Evolutionary conservation across 2,797 vertebrate genomes (phyloP).

Genomic region (Phalanger gymnotis): DNA sequence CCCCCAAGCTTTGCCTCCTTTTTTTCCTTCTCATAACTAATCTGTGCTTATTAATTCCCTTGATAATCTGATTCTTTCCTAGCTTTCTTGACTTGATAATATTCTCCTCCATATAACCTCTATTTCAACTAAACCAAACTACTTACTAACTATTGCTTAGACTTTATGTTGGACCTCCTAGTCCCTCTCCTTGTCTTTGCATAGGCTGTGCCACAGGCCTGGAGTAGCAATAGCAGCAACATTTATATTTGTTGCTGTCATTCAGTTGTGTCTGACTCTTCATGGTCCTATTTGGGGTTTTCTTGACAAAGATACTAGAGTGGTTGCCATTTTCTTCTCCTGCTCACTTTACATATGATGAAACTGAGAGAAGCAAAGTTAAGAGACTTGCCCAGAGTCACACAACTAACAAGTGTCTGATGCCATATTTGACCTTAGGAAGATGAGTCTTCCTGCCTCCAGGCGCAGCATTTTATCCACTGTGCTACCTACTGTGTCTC

Average conservation of each 20-base stretch:
- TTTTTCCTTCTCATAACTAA: background rate
- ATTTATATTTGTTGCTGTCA: background rate
- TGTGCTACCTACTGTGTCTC: background rate
- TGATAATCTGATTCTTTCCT: background rate
- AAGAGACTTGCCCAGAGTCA: background rate
- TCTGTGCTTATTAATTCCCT: background rate
- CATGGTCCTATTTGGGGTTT: background rate
- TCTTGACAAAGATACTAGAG: background rate
- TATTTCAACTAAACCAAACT: background rate
- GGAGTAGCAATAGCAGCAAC: background rate
- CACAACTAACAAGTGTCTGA: background rate
- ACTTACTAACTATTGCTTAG: background rate
- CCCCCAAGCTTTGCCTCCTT: background rate
- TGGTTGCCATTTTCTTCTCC: background rate
- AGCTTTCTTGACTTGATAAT: background rate
- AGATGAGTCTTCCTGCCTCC: background rate
- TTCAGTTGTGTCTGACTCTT: too few species aligned
- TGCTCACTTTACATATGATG: background rate
- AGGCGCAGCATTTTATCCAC: background rate
- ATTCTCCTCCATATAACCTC: too few species aligned
- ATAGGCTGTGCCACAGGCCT: background rate
- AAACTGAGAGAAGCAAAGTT: background rate
- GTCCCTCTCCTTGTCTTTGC: background rate
- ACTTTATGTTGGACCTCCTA: background rate
- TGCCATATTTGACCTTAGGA: background rate